These are phyloP conservation scores for Plectrocnemia conspersa DNA, from an alignment of 1,140 invertebrate genomes.

Conservation along the genomic window DNA sequence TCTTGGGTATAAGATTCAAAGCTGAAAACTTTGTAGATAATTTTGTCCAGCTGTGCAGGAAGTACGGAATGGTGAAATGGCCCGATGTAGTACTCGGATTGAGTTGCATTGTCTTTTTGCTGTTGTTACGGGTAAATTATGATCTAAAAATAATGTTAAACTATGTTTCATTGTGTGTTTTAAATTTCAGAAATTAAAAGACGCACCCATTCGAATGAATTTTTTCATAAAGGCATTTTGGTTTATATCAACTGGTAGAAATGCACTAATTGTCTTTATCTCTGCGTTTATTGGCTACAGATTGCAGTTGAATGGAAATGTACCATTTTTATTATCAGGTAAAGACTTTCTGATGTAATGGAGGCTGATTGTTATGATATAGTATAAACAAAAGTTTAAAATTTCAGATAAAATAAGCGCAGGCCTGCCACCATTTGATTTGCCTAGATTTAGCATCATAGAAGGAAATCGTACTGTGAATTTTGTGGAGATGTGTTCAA, in stretches of 20 bases:
- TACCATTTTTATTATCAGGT: slow-evolving; percentile 56
- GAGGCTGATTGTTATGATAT: too few relatives aligned
- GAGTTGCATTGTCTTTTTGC: slow-evolving; percentile 59
- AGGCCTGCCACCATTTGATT: slow-evolving; percentile 58
- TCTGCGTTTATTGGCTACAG: slow-evolving; percentile 57
- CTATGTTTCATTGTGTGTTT: slow-evolving; percentile 27
- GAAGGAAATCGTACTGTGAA: slow-evolving; percentile 56
- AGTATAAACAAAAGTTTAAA: background rate
- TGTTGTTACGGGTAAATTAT: slow-evolving; percentile 59
- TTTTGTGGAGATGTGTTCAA: slow-evolving; percentile 60
- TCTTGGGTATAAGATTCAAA: slow-evolving; percentile 69
- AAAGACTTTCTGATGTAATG: too few relatives aligned
- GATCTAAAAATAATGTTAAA: slow-evolving; percentile 9
- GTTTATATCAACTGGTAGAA: slow-evolving; percentile 70
- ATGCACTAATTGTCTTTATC: slow-evolving; percentile 69
- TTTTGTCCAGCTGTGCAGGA: slow-evolving; percentile 55
- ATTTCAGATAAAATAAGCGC: slow-evolving; percentile 58
- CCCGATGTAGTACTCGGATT: slow-evolving; percentile 63
- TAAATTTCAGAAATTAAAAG: slow-evolving; percentile 61
- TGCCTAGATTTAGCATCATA: slow-evolving; percentile 61
- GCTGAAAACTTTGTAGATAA: slow-evolving; percentile 58
- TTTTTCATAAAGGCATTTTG: slow-evolving; percentile 53
- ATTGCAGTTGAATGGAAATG: slow-evolving; percentile 43
- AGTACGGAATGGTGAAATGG: slow-evolving; percentile 52
- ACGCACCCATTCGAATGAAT: slow-evolving; percentile 49